A percentile compares a stretch with the other conserved stretches of the same genome.
phyloP scores from a whole-genome alignment of 2,888 invertebrate species.

The Heliconius charithonia region DNA sequence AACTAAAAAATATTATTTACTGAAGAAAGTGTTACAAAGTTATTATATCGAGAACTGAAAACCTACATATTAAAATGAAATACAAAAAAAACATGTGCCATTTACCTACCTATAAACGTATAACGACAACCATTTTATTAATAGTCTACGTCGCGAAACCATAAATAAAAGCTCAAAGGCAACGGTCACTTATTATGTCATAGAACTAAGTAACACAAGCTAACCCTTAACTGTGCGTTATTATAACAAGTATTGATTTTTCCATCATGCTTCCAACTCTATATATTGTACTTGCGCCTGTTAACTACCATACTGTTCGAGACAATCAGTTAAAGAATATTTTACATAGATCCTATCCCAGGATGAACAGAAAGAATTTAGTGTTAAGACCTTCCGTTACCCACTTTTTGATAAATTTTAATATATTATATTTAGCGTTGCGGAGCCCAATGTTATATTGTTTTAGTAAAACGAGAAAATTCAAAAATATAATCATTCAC shows the following conservation, averaged over 20 bases:
- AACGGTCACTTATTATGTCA: conserved; percentile 39
- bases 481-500: too few species aligned
- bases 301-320: not conserved
- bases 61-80: conserved; percentile 19
- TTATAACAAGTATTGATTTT: conserved; percentile 38
- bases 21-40: conserved; percentile 24
- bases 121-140: conserved; percentile 35
- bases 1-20: not conserved
- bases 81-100: conserved; percentile 37
- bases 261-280: not conserved
- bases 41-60: conserved; percentile 28
- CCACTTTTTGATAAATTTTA: not conserved
- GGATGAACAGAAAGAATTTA: not conserved
- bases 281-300: not conserved
- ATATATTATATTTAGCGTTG: not conserved
- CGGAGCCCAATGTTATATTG: too few species aligned
- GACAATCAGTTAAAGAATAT: not conserved
- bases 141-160: conserved; percentile 33
- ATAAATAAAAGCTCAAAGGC: conserved; percentile 41
- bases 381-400: not conserved
- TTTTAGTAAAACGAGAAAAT: too few species aligned
- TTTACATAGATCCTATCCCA: not conserved
- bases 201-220: conserved; percentile 33
- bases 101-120: conserved; percentile 37
- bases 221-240: conserved; percentile 32